Conservation (phyloP, 1,140 invertebrate species). For the Nasonia longicornis region DNA sequence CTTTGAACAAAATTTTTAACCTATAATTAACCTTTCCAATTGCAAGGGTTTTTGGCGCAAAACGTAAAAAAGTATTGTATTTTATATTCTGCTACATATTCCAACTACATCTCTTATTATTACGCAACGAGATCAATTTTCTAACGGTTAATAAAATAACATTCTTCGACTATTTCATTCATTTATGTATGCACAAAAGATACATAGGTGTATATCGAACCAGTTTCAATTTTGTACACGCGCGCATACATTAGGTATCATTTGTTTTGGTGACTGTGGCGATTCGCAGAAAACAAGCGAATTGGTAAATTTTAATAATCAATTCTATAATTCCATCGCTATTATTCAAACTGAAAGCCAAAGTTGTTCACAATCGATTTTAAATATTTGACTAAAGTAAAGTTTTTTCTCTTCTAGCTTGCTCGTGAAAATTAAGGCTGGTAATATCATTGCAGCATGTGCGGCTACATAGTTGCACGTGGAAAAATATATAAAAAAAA, state of each 20-base stretch:
- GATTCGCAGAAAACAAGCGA: neutral
- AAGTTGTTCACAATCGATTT: neutral
- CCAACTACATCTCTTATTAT: conserved; percentile 1
- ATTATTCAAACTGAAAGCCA: conserved; percentile 40
- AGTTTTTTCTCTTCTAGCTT: neutral
- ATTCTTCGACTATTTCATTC: conserved; percentile 1
- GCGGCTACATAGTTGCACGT: neutral
- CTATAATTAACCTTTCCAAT: neutral
- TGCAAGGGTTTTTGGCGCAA: neutral
- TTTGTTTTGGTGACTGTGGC: conserved; percentile 17
- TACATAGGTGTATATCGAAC: conserved; percentile 32
- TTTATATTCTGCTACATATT: neutral
- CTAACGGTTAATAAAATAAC: conserved; percentile 28
- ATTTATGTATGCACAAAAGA: conserved; percentile 1
- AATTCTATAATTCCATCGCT: neutral
- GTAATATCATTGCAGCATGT: neutral
- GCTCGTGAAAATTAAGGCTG: conserved; percentile 1
- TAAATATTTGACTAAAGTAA: neutral
- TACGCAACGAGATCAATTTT: neutral
- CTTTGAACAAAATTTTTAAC: neutral
- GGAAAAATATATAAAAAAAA: conserved; percentile 18
- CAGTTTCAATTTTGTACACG: conserved; percentile 35
- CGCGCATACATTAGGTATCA: neutral
- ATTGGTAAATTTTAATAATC: neutral
- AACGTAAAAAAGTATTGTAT: neutral